Conservation (phyloP, 2,113 vertebrate genomes). For the Columbina picui region DNA sequence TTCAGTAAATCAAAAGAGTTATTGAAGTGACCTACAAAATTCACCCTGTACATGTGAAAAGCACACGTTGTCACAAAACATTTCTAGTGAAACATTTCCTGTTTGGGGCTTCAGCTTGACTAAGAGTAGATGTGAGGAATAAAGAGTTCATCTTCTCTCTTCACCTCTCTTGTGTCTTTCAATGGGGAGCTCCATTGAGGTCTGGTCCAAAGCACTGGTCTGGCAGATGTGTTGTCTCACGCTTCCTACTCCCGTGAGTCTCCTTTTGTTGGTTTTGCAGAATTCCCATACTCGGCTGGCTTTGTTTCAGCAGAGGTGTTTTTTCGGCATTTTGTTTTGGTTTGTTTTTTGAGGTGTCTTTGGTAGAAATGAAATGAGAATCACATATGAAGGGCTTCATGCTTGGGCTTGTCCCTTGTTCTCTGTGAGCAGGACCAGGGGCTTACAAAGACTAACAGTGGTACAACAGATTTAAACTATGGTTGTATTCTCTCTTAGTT, state of each 20-base stretch:
- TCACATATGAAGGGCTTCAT: background rate
- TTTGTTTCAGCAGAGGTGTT: background rate
- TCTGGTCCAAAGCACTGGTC: background rate
- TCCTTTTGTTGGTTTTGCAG: background rate
- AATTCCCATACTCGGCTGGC: background rate
- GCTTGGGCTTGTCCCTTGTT: background rate
- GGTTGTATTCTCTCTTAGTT: background rate
- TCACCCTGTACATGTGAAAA: background rate
- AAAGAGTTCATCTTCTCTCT: background rate
- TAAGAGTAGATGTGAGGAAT: background rate
- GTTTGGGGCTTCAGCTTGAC: background rate
- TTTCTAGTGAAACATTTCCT: background rate
- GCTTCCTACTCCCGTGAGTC: background rate
- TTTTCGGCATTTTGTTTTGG: background rate
- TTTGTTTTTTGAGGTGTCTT: background rate
- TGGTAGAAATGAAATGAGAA: background rate
- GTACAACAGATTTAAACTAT: background rate
- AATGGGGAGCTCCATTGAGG: background rate
- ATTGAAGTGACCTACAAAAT: background rate
- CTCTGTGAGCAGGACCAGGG: background rate
- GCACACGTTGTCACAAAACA: background rate
- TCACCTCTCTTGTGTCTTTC: background rate
- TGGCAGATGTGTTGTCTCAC: background rate
- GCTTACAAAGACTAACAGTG: background rate
- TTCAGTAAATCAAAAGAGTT: background rate